Conservation (phyloP, 2,797 vertebrate species). For the Pangasius larnaudii region DNA sequence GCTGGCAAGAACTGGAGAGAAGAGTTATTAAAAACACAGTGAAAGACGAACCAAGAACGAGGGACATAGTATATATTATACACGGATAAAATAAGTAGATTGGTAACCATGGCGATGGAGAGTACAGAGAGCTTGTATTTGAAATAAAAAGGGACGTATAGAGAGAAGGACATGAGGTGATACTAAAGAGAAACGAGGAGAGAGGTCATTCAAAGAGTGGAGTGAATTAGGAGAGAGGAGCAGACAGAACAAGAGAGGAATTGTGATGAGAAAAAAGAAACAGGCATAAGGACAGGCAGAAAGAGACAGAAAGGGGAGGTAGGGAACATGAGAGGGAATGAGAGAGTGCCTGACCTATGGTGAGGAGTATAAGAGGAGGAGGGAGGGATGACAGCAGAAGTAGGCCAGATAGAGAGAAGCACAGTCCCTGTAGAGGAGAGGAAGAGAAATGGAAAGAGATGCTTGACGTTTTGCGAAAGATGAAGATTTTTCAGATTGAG, state of each 20-base stretch:
- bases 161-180: slow-evolving; percentile 36
- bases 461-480: slow-evolving; percentile 5
- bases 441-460: slow-evolving; percentile 5
- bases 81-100: slow-evolving; percentile 20
- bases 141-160: slow-evolving; percentile 25
- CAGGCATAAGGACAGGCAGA: not conserved
- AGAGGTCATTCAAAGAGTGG: not conserved
- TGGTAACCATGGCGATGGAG: slow-evolving; percentile 42
- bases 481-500: not conserved
- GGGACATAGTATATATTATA: slow-evolving; percentile 1
- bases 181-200: not conserved
- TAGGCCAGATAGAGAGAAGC: slow-evolving; percentile 34
- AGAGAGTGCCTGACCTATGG: slow-evolving; percentile 15
- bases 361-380: slow-evolving; percentile 15
- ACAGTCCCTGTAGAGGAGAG: not conserved
- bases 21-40: not conserved
- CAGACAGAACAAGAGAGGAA: not conserved
- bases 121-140: slow-evolving; percentile 18
- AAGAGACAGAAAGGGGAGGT: not conserved
- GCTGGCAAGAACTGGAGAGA: not conserved
- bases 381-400: slow-evolving; percentile 23
- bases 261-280: not conserved
- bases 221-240: slow-evolving; percentile 9
- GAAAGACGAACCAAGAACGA: not conserved
- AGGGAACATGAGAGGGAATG: not conserved